These are phyloP conservation scores for Tokudaia muenninki DNA, from an alignment of 2,797 vertebrate species.

Conservation along the genomic window DNA sequence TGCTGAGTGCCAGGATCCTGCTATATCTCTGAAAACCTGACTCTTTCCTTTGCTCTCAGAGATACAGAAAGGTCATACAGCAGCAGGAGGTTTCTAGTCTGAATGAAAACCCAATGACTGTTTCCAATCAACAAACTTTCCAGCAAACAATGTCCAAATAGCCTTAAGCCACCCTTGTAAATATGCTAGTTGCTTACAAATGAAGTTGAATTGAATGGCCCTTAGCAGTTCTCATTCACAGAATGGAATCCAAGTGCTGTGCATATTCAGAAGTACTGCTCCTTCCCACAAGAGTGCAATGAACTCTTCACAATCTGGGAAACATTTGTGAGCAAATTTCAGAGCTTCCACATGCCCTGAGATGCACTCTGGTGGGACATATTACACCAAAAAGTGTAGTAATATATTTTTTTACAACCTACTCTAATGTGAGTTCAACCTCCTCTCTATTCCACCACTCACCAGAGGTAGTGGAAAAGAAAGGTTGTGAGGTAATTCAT, in stretches of 20 bases:
- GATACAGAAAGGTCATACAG: slow-evolving; percentile 54
- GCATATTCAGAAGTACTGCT: not conserved
- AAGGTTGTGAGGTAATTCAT: not conserved
- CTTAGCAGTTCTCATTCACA: slow-evolving; percentile 58
- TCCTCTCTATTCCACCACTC: not conserved
- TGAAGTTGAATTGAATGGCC: slow-evolving; percentile 52
- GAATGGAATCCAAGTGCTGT: slow-evolving; percentile 43
- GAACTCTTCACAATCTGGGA: slow-evolving; percentile 10
- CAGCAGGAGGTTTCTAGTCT: slow-evolving; percentile 39
- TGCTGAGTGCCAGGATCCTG: not conserved
- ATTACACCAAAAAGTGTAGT: not conserved
- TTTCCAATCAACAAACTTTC: slow-evolving; percentile 27
- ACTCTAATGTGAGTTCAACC: not conserved
- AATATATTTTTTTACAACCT: not conserved
- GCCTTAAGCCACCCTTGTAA: slow-evolving; percentile 1
- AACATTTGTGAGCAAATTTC: not conserved
- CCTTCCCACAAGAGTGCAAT: not conserved
- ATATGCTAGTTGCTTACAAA: slow-evolving; percentile 55
- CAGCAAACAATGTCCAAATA: slow-evolving; percentile 57
- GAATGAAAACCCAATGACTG: slow-evolving; percentile 65
- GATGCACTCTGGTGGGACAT: not conserved
- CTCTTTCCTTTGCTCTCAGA: slow-evolving; percentile 40
- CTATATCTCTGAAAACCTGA: not conserved
- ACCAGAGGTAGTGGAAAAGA: not conserved
- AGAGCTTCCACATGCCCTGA: not conserved